Base-by-base conservation (phyloP, 2,888 invertebrate genomes). In the Dascillus cervinus region DNA sequence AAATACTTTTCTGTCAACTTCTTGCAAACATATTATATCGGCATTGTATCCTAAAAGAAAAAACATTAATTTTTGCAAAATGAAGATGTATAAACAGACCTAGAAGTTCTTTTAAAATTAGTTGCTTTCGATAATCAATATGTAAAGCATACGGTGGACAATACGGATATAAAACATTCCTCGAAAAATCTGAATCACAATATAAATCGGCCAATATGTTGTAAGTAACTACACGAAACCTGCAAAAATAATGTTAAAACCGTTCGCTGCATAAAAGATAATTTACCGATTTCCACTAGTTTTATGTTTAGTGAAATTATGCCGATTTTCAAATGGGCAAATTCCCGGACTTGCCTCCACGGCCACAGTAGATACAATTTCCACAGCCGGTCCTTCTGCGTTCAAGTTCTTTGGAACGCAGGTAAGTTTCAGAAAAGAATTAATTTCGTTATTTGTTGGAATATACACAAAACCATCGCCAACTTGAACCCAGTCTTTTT, bases 161-260 rank as follows among this genome's bases (percentile, higher is more conserved):
- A 53, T 92, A 88, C 0, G 85, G 82, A 64, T 83, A 86, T 1
- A 95, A 67, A 29, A 74, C 70, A 28, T 70, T 73, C 51, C 82
- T 71, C 1, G 85, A 77, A 55, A 72, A 76, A 40, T 87, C 87
- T 1, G 89, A 82, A 59, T 91, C 88, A 39, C 91, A 83, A 62
- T 95, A 97, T 13, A 85, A 63, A 66, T 92, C 88, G 3, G 96
- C 95, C 46, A 97, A 67, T 47, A 95, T 79, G 59, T 96, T 96
- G 58, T 96, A 96, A 0, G 81, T 76, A 3, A 90, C 75, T 37
- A 92, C 75, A 26, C 96, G 74, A 52, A 90, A 79, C 51, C 80
- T 81, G 58, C 43, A 70, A 67, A 37, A 25, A 33, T 36, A 22
- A 31, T 21, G 13, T 28, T 11, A 14, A 32, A 3, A 23, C 30